Evolutionary conservation across 1,140 invertebrate genomes (phyloP).

Genomic region (Cydia splendana): DNA sequence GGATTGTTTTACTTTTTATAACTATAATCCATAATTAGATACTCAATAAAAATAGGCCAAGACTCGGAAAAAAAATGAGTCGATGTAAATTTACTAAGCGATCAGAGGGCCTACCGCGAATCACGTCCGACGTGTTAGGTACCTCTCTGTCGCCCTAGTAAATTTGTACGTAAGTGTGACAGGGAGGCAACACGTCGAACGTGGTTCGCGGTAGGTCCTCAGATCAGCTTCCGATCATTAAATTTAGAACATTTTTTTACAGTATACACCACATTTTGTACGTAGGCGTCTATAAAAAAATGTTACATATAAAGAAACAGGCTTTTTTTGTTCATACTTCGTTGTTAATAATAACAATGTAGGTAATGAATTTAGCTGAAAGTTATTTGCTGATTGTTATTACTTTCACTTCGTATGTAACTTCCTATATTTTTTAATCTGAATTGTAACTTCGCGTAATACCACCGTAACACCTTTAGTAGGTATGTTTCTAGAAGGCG

Average conservation of each 20-base stretch:
- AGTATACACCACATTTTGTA: too few species aligned
- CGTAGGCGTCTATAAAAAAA: too few species aligned
- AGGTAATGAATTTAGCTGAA: background rate
- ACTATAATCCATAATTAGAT: background rate
- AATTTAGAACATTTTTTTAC: too few species aligned
- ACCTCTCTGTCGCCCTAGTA: too few species aligned
- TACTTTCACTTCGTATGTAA: conserved; percentile 10
- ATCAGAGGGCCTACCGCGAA: too few species aligned
- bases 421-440: background rate
- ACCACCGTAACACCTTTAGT: conserved; percentile 3
- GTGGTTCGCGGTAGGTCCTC: too few species aligned
- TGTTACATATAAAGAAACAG: too few species aligned
- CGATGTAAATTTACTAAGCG: too few species aligned
- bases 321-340: background rate
- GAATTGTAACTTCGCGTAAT: background rate
- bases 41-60: background rate
- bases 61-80: background rate
- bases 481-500: background rate
- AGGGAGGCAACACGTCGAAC: too few species aligned
- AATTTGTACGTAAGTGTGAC: too few species aligned
- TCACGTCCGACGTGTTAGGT: too few species aligned
- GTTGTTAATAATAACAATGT: background rate
- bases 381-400: background rate
- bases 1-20: background rate
- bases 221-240: too few species aligned